phyloP scores from a whole-genome alignment of 2,797 vertebrate genomes.

The Adrianichthys oophorus region DNA sequence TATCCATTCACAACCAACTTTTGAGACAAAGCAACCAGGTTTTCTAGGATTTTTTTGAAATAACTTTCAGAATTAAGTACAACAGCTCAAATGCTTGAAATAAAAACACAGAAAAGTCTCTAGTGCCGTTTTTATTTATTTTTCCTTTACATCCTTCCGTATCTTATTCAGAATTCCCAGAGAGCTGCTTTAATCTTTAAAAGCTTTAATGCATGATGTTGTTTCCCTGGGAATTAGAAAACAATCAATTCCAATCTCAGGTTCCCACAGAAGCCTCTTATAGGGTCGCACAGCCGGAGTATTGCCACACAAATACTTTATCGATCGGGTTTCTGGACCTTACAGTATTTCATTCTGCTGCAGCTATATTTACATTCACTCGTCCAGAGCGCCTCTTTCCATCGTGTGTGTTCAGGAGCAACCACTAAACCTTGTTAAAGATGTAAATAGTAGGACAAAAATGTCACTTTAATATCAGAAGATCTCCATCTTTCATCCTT shows the following conservation, averaged over 20 bases:
- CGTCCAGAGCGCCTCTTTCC: constrained; percentile 1
- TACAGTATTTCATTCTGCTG: constrained; percentile 25
- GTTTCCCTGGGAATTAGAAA: constrained; percentile 60
- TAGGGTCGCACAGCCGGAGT: constrained; percentile 65
- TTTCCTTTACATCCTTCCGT: constrained; percentile 10
- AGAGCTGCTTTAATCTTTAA: constrained; percentile 37
- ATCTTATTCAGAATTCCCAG: constrained; percentile 18
- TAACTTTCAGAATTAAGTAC: no score
- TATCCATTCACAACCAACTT: not conserved
- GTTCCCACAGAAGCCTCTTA: constrained; percentile 68
- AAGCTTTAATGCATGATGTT: constrained; percentile 55
- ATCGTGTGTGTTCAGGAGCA: constrained; percentile 9
- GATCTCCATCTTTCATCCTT: no score
- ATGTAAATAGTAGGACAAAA: not conserved
- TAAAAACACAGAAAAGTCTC: not conserved
- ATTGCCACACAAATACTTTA: constrained; percentile 75
- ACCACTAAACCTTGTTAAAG: constrained; percentile 13
- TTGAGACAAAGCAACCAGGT: not conserved
- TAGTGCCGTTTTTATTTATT: not conserved
- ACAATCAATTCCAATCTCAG: constrained; percentile 73
- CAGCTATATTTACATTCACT: constrained; percentile 20
- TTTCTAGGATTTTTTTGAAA: no score
- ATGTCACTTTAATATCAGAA: no score
- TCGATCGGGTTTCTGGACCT: constrained; percentile 48
- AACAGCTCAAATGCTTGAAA: not conserved